Evolutionary conservation across 1,140 invertebrate genomes (phyloP), one percentile per base, ranked within the genome.

Genomic region (Cyclina sinensis): DNA sequence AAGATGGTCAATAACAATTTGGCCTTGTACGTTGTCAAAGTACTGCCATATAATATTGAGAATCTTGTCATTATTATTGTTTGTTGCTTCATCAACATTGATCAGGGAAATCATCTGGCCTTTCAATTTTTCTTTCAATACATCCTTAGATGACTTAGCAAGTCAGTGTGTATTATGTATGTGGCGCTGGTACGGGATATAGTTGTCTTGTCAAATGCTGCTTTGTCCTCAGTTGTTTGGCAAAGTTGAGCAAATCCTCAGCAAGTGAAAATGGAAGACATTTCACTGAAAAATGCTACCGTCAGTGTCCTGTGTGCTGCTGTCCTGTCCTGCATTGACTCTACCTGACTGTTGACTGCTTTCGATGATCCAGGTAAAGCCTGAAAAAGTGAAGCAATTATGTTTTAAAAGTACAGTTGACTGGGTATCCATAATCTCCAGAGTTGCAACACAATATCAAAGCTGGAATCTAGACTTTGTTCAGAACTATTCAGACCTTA

Each of bases 81-180:
- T 89, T 59, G 88, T 89, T 21, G 81, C 88, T 35, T 89, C 81
- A 68, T 89, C 88, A 35, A 89, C 48, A 79, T 89, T n/a, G n/a
- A n/a, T 89, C 21, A 84, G 51, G 21, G 70, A 89, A 27, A 89
- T n/a, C 35, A 74, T 65, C 37, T 70, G 70, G 46, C 51, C 54
- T 62, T 43, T 73, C n/a, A 89, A 30, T 73, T 89, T 84, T 21
- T 37, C 48, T 48, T 59, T 84, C 21, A 89, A 39, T 78, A 84
- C 88, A 27, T 78, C 35, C 24, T 85, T 89, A 14, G 84, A 39
- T 3, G 62, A n/a, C 24, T 84, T 43, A n/a, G 81, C 88, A 14
- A 89, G 62, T n/a, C 62, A 80, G 54, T 85, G 81, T 4, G 73
- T 39, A 21, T 84, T 37, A 81, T 59, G 81, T 89, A 74, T 18